Base-by-base conservation (phyloP, 2,797 vertebrate species). In the Amazona finschi region DNA sequence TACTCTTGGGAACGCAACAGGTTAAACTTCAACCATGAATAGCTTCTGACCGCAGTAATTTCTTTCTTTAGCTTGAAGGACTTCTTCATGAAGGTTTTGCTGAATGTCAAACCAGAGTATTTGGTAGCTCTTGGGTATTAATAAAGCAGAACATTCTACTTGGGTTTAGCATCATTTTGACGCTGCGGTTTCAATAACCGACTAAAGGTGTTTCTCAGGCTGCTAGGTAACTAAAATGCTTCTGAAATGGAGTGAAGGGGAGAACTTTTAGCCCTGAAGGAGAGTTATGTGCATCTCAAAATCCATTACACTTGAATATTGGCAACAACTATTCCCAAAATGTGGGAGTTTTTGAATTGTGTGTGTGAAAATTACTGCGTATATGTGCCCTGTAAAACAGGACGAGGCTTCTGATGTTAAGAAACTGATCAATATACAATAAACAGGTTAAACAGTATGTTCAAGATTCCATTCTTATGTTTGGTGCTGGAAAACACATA, bases 11-110 rank as follows among this genome's bases (percentile, higher is more conserved):
- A 93, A 70, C 38, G 87, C 76, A 66, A 25, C 85, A 94, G 91
- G 91, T 95, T 94, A 84, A 93, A 81, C 92, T 84, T 85, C 85
- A 94, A 55, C 90, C 94, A 86, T 64, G 93, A 96, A 96, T 95
- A 96, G 93, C 87, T 89, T 85, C 47, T 95, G 72, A 77, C 52
- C 91, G 69, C 38, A 67, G 85, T 60, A 41, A 61, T 93, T 91
- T 93, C 36, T 71, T 91, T 69, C 65, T 86, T 90, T 81, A 88
- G 76, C 70, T 91, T 81, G 61, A 78, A 79, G 87, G 50, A 39
- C 73, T 89, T 81, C 61, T 83, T 92, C 52, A 4, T 92, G 76
- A 94, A 94, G 85, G 76, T 94, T 94, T 86, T 94, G 55, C 62
- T 93, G 70, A 94, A 94, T 94, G 95, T 94, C 91, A 62, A 55